Evolutionary conservation across 2,113 vertebrate genomes (phyloP), one percentile per base, ranked within the genome.

Genomic region (Paradoxurus hermaphroditus): DNA sequence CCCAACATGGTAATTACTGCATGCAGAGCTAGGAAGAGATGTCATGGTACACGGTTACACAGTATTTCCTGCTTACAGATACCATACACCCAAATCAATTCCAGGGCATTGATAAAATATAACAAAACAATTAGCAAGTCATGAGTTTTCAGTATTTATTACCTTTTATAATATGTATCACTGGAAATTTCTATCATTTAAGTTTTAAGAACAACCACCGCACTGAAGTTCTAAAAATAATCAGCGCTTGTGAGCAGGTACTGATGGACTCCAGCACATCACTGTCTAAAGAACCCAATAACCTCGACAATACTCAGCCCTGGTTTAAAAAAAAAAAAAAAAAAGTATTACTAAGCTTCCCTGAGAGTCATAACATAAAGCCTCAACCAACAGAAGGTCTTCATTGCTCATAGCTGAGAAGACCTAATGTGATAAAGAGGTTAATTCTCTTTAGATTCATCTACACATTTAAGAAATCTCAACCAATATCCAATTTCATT

Each of bases 31-130:
- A 11, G n/a, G 41, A 65, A 91, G 12, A 95, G 51, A 15, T 7
- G 23, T 2, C n/a, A 0, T 1, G 0, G 29, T 21, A 46, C 29
- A 27, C 12, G 5, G n/a, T 27, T 19, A 16, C 1, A 34, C 11
- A 53, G 34, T 41, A 44, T 34, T 63, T 44, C 75, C 23, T n/a
- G n/a, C 29, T 29, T 19, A 56, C n/a, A 53, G 87, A 87, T 10
- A 27, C 3, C 13, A 27, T 1, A 81, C 46, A 49, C 29, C 85
- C 15, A 62, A 49, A 75, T 21, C 65, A 92, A 39, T 29, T 39
- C 31, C 49, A 65, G 44, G 83, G 13, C 51, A 75, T 1, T 63
- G 70, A 34, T 36, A 59, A 83, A 79, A 73, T 44, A 1, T 1
- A 62, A 23, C 29, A 8, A 39, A 81, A 83, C 25, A 90, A 90